Evolutionary conservation across 1,140 invertebrate species (phyloP), one percentile per base, ranked within the genome.

Genomic region (Yoshiicerus persimilis): DNA sequence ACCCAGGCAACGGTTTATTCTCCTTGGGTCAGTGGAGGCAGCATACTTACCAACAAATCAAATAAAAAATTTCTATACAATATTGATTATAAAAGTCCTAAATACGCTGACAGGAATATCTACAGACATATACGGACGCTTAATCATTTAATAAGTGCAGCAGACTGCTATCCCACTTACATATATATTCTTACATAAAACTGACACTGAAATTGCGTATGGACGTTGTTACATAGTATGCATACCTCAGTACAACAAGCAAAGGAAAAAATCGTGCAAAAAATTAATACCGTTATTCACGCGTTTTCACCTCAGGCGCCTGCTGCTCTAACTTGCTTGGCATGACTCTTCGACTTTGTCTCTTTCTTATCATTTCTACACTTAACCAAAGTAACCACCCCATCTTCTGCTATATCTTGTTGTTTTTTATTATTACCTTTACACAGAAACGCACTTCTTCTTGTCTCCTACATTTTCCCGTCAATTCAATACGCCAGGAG

Each of bases 271-370:
- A 36, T 80, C 30, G 34, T 80, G 75, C 34, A 80, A 80, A 80
- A 80, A 80, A 38, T 23, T 30, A 38, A 80, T 80, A 10, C 75
- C 75, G 75, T 80, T 80, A 80, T 80, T 80, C 75, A 38, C 75
- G 75, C 75, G 75, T 80, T 80, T 80, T 80, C 75, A 80, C 75
- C 75, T 80, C 75, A 38, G 75, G 75, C 75, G 75, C 75, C 75
- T 80, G 75, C 75, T 80, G 75, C 20, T 34, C 34, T 10, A 20
- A 36, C 32, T 38, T 36, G 75, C 75, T n/a, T 34, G 30, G 32
- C n/a, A 20, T 80, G 75, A 80, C 75, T 80, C 66, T 70, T 70
- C 32, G 75, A 23, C n/a, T 80, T 38, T 34, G 75, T 23, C 20
- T 38, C n/a, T 77, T 38, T 80, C 20, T 80, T 13, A 70, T 80